Conservation (phyloP, 2,113 vertebrate genomes). For the Myrmecophaga tridactyla region DNA sequence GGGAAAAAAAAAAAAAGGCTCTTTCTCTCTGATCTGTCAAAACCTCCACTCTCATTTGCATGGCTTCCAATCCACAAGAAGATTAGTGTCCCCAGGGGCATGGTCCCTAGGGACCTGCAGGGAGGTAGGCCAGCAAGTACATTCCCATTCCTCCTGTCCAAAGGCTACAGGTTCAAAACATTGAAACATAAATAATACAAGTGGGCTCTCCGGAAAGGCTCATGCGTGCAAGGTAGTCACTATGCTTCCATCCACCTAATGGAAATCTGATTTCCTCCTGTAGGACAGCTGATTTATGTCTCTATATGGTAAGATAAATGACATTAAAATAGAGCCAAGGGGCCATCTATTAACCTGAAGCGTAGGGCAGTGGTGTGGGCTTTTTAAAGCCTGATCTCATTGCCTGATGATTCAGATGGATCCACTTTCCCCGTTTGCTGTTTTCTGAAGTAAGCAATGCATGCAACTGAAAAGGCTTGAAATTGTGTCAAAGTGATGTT, state of each 20-base stretch:
- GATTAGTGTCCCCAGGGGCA: background rate
- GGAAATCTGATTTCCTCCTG: background rate
- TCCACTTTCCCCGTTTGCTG: slow-evolving; percentile 62
- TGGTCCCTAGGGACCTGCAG: background rate
- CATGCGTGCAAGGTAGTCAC: background rate
- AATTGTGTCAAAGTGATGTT: slow-evolving; percentile 87
- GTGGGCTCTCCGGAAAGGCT: background rate
- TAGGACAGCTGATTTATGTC: background rate
- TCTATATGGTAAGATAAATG: background rate
- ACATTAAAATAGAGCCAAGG: slow-evolving; percentile 54
- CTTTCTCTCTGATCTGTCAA: background rate
- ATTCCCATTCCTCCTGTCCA: background rate
- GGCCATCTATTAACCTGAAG: background rate
- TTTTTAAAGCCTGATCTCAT: background rate
- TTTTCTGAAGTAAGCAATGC: slow-evolving; percentile 75
- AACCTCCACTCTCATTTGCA: background rate
- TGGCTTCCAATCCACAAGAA: background rate
- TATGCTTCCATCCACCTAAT: background rate
- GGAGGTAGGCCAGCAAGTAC: background rate
- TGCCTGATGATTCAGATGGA: slow-evolving; percentile 44
- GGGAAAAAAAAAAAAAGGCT: background rate
- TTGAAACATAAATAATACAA: too few species aligned
- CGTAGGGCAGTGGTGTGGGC: background rate
- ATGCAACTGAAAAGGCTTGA: slow-evolving; percentile 72
- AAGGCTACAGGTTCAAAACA: background rate